A percentile compares a stretch with the other conserved stretches of the same genome.
These are phyloP conservation scores for Orycteropus afer DNA, from an alignment of 2,113 vertebrate species.

Conservation along the genomic window DNA sequence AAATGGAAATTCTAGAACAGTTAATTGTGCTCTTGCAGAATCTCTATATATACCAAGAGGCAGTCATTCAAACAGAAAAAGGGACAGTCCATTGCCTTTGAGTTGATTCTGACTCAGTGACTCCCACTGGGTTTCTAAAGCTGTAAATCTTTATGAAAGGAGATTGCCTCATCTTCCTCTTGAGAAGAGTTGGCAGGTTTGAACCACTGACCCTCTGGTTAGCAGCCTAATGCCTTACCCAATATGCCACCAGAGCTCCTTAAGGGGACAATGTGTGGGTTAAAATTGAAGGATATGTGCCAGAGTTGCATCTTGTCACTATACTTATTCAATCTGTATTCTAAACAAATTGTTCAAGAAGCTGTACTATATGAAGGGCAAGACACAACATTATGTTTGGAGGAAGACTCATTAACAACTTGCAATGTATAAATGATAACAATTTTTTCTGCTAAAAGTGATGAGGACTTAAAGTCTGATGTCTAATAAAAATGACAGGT, in stretches of 20 bases:
- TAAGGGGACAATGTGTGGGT: too few species aligned
- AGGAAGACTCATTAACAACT: neutral
- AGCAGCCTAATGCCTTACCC: too few species aligned
- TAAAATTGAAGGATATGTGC: too few species aligned
- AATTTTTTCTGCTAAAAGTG: neutral
- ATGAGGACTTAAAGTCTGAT: neutral
- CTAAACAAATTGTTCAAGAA: neutral
- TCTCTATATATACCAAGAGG: neutral
- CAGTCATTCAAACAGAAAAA: too few species aligned
- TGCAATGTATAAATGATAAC: neutral
- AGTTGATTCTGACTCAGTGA: too few species aligned
- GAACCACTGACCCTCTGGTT: too few species aligned
- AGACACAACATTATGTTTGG: neutral
- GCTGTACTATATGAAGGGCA: neutral
- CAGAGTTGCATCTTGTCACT: neutral
- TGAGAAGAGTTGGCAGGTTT: too few species aligned
- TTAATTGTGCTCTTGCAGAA: neutral
- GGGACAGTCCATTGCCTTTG: too few species aligned
- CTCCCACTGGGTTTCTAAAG: too few species aligned
- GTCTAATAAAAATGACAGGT: neutral
- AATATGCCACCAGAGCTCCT: too few species aligned
- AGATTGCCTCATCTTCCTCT: too few species aligned
- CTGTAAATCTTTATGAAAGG: too few species aligned
- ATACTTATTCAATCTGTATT: neutral
- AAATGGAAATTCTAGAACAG: neutral